phyloP scores from a whole-genome alignment of 2,113 vertebrate species.

The Ivindomyrus marchei region DNA sequence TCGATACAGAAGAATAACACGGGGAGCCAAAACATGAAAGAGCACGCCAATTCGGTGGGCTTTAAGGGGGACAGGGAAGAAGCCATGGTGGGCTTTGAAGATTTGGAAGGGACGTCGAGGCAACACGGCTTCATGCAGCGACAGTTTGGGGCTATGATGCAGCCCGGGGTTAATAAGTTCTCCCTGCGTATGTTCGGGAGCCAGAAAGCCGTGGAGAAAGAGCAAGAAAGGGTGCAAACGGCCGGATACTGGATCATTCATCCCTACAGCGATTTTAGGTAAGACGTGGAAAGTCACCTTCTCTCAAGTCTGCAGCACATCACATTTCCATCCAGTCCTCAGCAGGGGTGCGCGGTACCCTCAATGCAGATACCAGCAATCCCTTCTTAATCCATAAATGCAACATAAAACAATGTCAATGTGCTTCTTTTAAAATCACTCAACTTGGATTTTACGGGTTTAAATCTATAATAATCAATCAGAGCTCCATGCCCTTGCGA shows the following conservation, averaged over 20 bases:
- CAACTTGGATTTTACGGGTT: slow-evolving; percentile 26
- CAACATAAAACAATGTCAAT: slow-evolving; percentile 18
- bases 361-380: slow-evolving; percentile 5
- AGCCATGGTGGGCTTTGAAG: slow-evolving; percentile 74
- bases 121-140: slow-evolving; percentile 90
- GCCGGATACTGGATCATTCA: slow-evolving; percentile 99
- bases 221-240: slow-evolving; percentile 95
- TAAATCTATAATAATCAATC: slow-evolving; percentile 13
- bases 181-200: slow-evolving; percentile 97
- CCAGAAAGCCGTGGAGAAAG: slow-evolving; percentile 97
- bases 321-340: slow-evolving; percentile 25
- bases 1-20: slow-evolving; percentile 66
- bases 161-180: slow-evolving; percentile 99
- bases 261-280: slow-evolving; percentile 99
- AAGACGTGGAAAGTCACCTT: slow-evolving; percentile 66
- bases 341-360: slow-evolving; percentile 26
- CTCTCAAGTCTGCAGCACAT: slow-evolving; percentile 37
- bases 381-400: slow-evolving; percentile 37
- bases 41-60: slow-evolving; percentile 88
- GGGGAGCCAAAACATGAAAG: slow-evolving; percentile 72
- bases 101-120: slow-evolving; percentile 72
- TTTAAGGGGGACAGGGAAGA: slow-evolving; percentile 86
- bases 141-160: slow-evolving; percentile 94
- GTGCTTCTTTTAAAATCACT: slow-evolving; percentile 30
- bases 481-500: slow-evolving; percentile 33